A percentile compares a stretch with the other conserved stretches of the same genome.
Evolutionary conservation across 2,113 vertebrate genomes (phyloP).

Genomic region (Puntigrus tetrazona): DNA sequence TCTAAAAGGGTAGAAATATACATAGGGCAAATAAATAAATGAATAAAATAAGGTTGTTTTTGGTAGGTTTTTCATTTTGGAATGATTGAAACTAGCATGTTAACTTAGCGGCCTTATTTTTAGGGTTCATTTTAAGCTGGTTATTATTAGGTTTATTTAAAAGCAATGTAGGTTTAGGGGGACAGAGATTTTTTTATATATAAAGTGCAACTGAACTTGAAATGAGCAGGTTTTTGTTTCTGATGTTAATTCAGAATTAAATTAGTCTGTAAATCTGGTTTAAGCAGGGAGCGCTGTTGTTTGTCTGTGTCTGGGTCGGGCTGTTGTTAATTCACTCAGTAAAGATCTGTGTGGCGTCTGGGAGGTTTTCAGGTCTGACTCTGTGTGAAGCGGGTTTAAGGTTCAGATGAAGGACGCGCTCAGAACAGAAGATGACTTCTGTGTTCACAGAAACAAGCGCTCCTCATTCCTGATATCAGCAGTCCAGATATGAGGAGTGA

Average conservation of each 20-base stretch:
- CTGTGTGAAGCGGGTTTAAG: not conserved
- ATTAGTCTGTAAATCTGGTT: not conserved
- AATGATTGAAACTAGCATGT: not conserved
- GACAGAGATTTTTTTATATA: not conserved
- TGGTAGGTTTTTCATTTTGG: not conserved
- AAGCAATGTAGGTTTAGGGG: not conserved
- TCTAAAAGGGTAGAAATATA: not conserved
- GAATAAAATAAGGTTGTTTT: not conserved
- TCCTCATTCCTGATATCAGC: not conserved
- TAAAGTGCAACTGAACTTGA: not conserved
- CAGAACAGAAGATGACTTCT: not conserved
- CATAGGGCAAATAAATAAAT: not conserved
- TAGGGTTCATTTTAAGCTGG: not conserved
- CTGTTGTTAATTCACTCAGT: not conserved
- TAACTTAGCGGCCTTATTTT: not conserved
- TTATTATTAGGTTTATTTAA: not conserved
- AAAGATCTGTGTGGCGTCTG: not conserved
- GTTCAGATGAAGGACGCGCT: not conserved
- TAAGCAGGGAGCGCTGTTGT: not conserved
- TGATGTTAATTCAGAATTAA: not conserved
- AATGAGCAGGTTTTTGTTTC: not conserved
- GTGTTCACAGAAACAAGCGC: not conserved
- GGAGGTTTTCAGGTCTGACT: no score
- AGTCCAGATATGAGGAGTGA: not conserved
- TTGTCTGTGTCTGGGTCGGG: constrained; percentile 1